phyloP scores from a whole-genome alignment of 1,140 invertebrate species.

The Solenopsis invicta region DNA sequence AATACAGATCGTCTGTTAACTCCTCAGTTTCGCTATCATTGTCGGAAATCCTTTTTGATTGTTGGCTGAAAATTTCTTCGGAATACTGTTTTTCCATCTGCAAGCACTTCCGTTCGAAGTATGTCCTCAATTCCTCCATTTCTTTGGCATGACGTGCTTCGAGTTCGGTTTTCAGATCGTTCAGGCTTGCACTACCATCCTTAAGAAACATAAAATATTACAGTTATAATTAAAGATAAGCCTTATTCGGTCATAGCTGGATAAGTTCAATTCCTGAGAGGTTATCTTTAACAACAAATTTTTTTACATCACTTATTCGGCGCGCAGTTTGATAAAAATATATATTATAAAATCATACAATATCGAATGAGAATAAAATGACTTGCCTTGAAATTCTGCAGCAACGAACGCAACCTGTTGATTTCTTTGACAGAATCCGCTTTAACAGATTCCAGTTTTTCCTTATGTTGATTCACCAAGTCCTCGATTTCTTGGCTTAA shows the following conservation, averaged over 20 bases:
- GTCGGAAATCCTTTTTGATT: conserved; percentile 89
- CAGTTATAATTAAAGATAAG: no score
- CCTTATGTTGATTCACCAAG: conserved; percentile 75
- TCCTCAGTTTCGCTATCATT: conserved; percentile 84
- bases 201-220: conserved; percentile 82
- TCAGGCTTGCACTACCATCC: conserved; percentile 86
- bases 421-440: conserved; percentile 71
- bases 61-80: conserved; percentile 91
- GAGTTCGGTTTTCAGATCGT: conserved; percentile 87
- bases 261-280: no score
- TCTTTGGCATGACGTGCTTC: conserved; percentile 90
- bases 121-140: conserved; percentile 92
- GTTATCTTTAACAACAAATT: no score
- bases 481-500: conserved; percentile 68
- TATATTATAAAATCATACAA: no score
- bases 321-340: no score
- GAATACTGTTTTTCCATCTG: conserved; percentile 93
- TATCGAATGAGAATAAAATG: conserved; percentile 52
- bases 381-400: conserved; percentile 79
- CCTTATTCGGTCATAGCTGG: no score
- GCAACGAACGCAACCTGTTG: conserved; percentile 80
- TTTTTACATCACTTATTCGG: no score
- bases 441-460: conserved; percentile 82
- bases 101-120: conserved; percentile 92
- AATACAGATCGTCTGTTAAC: conserved; percentile 83